A percentile compares a stretch with the other conserved stretches of the same genome.
phyloP scores from a whole-genome alignment of 2,113 vertebrate species.

The Phaethon lepturus region DNA sequence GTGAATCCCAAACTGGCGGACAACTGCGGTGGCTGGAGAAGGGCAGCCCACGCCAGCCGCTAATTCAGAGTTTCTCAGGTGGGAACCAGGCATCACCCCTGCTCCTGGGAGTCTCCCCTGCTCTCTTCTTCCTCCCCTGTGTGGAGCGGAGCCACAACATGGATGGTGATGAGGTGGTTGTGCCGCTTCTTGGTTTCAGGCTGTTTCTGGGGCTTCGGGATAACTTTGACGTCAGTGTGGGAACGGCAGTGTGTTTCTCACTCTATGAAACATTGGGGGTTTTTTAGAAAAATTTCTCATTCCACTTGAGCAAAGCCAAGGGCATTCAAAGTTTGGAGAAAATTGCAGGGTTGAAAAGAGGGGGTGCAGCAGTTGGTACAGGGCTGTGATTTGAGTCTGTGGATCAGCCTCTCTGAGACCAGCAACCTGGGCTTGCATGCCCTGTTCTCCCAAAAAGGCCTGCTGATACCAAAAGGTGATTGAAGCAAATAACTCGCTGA shows the following conservation, averaged over 20 bases:
- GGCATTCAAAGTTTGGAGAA: neutral
- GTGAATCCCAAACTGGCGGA: conserved; percentile 10
- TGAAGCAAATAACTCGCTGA: neutral
- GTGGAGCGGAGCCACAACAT: accelerated
- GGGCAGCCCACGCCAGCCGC: neutral
- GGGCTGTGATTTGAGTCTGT: neutral
- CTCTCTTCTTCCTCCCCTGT: neutral
- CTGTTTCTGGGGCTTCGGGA: neutral
- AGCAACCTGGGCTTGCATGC: neutral
- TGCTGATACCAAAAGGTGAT: neutral
- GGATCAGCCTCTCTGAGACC: neutral
- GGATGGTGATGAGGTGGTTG: neutral
- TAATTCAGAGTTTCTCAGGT: neutral
- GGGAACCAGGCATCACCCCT: neutral
- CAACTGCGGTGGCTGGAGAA: neutral
- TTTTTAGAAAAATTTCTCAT: neutral
- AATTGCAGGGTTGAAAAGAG: neutral
- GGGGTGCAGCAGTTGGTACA: accelerated
- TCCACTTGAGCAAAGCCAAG: neutral
- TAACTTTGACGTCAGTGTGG: accelerated
- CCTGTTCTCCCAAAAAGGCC: neutral
- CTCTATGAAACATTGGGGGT: neutral
- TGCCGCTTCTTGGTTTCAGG: neutral
- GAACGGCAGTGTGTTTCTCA: neutral
- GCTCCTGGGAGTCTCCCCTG: neutral